Percentiles rank a stretch among this genome's conserved stretches.
These are phyloP conservation scores for Phortica okadai DNA, from an alignment of 2,888 invertebrate genomes.

Conservation along the genomic window DNA sequence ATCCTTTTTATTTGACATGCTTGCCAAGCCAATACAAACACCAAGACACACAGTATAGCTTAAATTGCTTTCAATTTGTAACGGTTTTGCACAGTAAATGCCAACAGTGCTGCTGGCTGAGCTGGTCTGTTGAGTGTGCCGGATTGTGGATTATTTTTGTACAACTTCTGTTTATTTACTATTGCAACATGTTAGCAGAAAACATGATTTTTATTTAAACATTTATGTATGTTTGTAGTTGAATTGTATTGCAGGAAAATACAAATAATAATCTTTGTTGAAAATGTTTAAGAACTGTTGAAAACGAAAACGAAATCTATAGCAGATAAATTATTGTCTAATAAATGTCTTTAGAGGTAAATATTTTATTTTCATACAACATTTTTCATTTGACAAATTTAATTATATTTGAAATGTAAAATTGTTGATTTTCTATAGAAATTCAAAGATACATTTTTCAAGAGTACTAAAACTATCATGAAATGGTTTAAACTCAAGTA, in stretches of 20 bases:
- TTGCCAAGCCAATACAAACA: slow-evolving; percentile 13
- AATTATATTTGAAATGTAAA: no score
- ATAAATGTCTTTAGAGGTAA: no score
- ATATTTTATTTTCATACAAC: no score
- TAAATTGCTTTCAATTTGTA: slow-evolving; percentile 21
- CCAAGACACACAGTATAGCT: neutral
- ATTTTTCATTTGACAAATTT: no score
- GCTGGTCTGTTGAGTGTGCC: neutral
- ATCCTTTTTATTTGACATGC: slow-evolving; percentile 28
- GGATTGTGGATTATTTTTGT: slow-evolving; percentile 16
- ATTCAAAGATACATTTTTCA: no score
- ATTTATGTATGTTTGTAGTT: slow-evolving; percentile 3
- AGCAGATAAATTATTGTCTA: no score
- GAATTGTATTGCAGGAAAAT: no score
- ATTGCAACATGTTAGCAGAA: slow-evolving; percentile 14
- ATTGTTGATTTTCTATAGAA: no score
- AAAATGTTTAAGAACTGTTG: neutral
- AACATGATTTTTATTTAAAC: slow-evolving; percentile 47
- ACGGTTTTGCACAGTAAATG: slow-evolving; percentile 26
- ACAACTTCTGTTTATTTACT: slow-evolving; percentile 13
- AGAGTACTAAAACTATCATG: no score
- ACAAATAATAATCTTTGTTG: neutral
- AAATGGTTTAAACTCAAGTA: no score
- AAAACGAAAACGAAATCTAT: neutral
- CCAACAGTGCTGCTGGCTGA: neutral